These are phyloP conservation scores for Oncopeltus fasciatus DNA, from an alignment of 1,140 invertebrate genomes.

Conservation along the genomic window DNA sequence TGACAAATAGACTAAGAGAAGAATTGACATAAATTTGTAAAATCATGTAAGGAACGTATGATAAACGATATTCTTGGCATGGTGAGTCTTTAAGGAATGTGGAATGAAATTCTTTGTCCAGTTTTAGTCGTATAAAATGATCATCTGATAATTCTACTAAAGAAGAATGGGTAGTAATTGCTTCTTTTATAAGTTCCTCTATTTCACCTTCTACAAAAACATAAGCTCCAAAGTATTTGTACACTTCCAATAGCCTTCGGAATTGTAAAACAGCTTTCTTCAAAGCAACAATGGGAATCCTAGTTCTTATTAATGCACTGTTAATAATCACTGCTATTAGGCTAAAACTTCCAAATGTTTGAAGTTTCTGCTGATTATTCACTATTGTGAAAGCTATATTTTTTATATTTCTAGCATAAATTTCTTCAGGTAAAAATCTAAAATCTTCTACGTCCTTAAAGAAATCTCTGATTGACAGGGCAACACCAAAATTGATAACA, in stretches of 20 bases:
- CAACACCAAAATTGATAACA: conserved; percentile 62
- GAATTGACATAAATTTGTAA: background rate
- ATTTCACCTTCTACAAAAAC: conserved; percentile 44
- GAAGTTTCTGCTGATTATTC: conserved; percentile 27
- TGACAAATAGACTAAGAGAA: background rate
- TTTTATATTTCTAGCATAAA: conserved; percentile 39
- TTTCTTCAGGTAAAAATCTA: conserved; percentile 36
- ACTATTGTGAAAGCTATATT: conserved; percentile 45
- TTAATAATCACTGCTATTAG: background rate
- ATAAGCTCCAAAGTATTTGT: conserved; percentile 61
- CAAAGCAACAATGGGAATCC: conserved; percentile 27
- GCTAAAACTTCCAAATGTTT: no score
- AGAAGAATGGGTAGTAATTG: no score
- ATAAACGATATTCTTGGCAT: no score
- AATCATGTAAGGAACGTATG: background rate
- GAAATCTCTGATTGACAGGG: conserved; percentile 54
- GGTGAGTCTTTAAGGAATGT: background rate
- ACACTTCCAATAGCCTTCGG: conserved; percentile 50
- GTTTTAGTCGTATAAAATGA: no score
- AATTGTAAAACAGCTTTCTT: conserved; percentile 52
- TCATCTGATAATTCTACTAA: no score
- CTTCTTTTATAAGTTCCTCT: no score
- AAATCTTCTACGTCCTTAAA: conserved; percentile 33
- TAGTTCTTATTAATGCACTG: conserved; percentile 26
- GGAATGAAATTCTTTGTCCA: background rate